A percentile compares a stretch with the other conserved stretches of the same genome.
Conservation (phyloP, 2,113 vertebrate genomes). For the Elephantulus edwardii region DNA sequence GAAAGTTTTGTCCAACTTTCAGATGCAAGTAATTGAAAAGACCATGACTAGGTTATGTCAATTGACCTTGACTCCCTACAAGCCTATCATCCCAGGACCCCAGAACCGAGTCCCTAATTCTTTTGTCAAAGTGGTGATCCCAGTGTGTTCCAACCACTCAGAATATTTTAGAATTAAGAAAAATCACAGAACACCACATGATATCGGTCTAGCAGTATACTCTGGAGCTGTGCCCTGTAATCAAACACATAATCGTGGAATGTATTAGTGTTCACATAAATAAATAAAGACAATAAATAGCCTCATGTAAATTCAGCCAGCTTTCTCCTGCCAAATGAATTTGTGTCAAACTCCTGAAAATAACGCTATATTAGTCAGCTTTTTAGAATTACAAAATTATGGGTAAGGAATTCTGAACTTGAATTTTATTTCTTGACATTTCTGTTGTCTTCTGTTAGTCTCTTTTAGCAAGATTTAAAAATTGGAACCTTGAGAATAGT, state of each 20-base stretch:
- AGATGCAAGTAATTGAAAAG: too few species aligned
- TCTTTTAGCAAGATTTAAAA: conserved; percentile 33
- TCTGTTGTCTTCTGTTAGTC: not conserved
- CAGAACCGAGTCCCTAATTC: not conserved
- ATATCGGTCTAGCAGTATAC: not conserved
- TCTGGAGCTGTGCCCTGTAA: not conserved
- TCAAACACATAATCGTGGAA: not conserved
- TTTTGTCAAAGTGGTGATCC: not conserved
- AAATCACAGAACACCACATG: not conserved
- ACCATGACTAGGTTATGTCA: too few species aligned
- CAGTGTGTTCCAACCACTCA: not conserved
- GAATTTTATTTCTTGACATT: not conserved
- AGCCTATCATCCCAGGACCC: too few species aligned
- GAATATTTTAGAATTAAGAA: conserved; percentile 13
- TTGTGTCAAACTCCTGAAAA: not conserved
- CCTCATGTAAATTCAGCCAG: not conserved
- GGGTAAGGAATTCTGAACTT: not conserved
- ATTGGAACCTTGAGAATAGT: not conserved
- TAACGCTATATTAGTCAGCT: not conserved
- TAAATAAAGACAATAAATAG: not conserved
- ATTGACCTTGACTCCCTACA: too few species aligned
- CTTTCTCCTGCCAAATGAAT: not conserved
- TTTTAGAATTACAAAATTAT: conserved; percentile 2
- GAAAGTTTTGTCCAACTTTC: too few species aligned
- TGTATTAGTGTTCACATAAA: not conserved